phyloP scores from a whole-genome alignment of 2,113 vertebrate genomes.

The Sarotherodon lohbergeri region DNA sequence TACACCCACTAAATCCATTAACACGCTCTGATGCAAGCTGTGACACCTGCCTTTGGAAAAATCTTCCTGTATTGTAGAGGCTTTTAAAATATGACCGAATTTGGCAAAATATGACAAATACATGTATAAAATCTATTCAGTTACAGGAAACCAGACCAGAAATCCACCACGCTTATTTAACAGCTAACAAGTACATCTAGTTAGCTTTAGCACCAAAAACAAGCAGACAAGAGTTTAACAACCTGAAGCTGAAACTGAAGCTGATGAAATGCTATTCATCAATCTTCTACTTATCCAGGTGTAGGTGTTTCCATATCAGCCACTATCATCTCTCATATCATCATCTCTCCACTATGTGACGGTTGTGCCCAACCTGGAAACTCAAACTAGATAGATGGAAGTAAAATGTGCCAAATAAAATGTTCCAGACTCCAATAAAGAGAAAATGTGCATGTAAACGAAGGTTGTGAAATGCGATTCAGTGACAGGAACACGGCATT shows the following conservation, averaged over 20 bases:
- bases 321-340: not conserved
- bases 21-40: not conserved
- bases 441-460: fast-evolving
- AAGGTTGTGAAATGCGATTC: not conserved
- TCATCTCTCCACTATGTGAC: not conserved
- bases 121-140: not conserved
- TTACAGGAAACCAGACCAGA: not conserved
- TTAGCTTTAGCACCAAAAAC: not conserved
- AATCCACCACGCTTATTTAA: not conserved
- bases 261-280: not conserved
- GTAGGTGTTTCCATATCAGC: not conserved
- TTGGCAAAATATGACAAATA: not conserved
- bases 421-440: not conserved
- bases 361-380: not conserved
- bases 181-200: not conserved
- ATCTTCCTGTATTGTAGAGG: not conserved
- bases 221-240: not conserved
- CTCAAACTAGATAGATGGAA: not conserved
- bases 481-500: fast-evolving
- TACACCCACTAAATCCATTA: not conserved
- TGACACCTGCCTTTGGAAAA: not conserved
- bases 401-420: not conserved
- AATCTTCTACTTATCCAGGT: not conserved
- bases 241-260: not conserved
- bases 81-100: not conserved